These are phyloP conservation scores for Xylota sylvarum DNA, from an alignment of 2,888 invertebrate genomes.

Conservation along the genomic window DNA sequence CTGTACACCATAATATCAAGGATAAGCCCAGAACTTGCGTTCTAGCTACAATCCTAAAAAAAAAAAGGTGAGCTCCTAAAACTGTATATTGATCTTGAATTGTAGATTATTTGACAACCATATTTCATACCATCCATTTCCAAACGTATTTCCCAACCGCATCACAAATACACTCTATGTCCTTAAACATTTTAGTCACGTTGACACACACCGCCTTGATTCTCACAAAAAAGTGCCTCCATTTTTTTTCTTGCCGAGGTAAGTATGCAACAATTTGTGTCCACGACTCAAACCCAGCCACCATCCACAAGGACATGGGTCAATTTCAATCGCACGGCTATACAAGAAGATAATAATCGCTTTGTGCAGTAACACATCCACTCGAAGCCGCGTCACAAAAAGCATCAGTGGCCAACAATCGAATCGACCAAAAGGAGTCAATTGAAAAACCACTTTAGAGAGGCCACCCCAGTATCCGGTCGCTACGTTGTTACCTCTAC, in stretches of 20 bases:
- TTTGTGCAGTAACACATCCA: not conserved
- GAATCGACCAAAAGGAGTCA: slow-evolving; percentile 44
- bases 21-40: too few relatives aligned
- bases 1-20: too few relatives aligned
- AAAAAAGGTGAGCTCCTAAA: too few relatives aligned
- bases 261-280: not conserved
- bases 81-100: too few relatives aligned
- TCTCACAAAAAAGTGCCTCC: too few relatives aligned
- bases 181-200: too few relatives aligned
- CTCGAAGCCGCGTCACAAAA: slow-evolving; percentile 20
- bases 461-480: slow-evolving; percentile 17
- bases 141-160: too few relatives aligned
- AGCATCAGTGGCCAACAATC: slow-evolving; percentile 19
- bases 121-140: too few relatives aligned
- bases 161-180: too few relatives aligned
- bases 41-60: too few relatives aligned
- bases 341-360: not conserved
- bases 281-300: not conserved
- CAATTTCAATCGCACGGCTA: not conserved
- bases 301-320: slow-evolving; percentile 6
- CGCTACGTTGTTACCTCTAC: slow-evolving; percentile 32
- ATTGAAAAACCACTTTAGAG: slow-evolving; percentile 64
- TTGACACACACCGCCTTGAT: too few relatives aligned
- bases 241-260: not conserved
- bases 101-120: too few relatives aligned